Conservation (phyloP, 2,113 vertebrate species). For the Pachyramphus minor region DNA sequence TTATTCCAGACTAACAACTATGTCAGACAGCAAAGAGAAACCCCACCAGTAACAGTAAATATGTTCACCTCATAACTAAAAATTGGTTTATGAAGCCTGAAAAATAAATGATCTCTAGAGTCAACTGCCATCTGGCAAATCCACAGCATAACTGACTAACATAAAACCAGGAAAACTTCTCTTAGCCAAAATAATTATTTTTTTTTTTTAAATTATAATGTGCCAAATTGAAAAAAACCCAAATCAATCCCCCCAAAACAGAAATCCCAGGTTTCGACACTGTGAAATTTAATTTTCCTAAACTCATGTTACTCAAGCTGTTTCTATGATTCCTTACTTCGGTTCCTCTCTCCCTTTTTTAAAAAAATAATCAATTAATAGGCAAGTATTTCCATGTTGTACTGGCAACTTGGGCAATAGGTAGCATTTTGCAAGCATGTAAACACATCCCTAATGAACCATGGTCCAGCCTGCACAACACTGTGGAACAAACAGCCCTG, state of each 20-base stretch:
- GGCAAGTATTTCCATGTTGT: not conserved
- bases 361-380: not conserved
- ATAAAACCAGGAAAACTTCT: not conserved
- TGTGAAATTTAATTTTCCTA: not conserved
- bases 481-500: not conserved
- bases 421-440: not conserved
- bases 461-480: not conserved
- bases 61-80: not conserved
- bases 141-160: not conserved
- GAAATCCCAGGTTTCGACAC: not conserved
- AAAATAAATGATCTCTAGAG: not conserved
- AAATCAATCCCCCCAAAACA: not conserved
- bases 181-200: not conserved
- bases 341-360: not conserved
- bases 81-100: not conserved
- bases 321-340: not conserved
- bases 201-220: not conserved
- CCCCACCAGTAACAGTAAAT: not conserved
- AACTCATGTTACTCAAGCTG: not conserved
- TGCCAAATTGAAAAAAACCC: not conserved
- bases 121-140: slow-evolving; percentile 12
- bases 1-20: not conserved
- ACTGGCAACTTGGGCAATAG: not conserved
- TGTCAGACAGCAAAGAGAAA: not conserved
- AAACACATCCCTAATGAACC: not conserved